Conservation (phyloP, 2,888 invertebrate species). For the Deilephila porcellus region DNA sequence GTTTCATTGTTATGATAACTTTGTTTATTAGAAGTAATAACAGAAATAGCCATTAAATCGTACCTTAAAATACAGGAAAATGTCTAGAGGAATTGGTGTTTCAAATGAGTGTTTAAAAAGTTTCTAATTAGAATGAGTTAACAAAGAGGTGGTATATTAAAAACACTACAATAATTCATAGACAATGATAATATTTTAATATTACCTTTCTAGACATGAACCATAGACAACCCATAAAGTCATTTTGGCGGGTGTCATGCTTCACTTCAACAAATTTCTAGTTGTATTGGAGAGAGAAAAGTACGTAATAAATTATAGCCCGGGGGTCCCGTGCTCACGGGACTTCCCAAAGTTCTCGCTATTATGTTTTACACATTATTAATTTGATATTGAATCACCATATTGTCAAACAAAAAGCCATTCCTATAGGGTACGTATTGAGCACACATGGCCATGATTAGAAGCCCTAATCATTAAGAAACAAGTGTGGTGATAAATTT, state of each 20-base stretch:
- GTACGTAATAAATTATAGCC: slow-evolving; percentile 26
- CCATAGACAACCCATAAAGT: background rate
- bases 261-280: slow-evolving; percentile 6
- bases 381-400: background rate
- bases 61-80: no score
- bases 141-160: no score
- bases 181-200: no score
- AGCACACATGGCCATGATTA: background rate
- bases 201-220: no score
- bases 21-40: no score
- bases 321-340: slow-evolving; percentile 47
- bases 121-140: no score
- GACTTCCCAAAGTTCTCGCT: slow-evolving; percentile 42
- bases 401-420: background rate
- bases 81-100: no score
- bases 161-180: no score
- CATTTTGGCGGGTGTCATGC: slow-evolving; percentile 9
- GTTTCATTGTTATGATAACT: background rate
- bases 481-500: background rate
- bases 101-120: no score
- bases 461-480: background rate
- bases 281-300: slow-evolving; percentile 6
- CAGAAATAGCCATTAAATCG: no score
- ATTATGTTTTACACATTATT: slow-evolving; percentile 31
- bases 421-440: background rate